phyloP scores from a whole-genome alignment of 2,888 invertebrate species.

The Abrostola tripartita region DNA sequence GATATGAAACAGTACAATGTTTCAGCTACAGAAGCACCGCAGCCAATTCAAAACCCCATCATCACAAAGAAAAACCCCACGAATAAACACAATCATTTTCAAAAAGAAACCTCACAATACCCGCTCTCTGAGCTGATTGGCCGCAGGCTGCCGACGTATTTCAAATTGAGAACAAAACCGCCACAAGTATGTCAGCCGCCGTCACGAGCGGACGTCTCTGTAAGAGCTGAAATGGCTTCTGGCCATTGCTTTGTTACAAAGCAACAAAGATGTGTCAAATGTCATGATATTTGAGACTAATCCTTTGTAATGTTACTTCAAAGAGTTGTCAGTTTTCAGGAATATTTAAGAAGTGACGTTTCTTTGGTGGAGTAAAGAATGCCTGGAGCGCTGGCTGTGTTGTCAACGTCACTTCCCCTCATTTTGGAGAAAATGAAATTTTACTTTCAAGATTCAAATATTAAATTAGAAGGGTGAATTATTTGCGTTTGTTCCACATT shows the following conservation, averaged over 20 bases:
- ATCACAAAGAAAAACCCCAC: neutral
- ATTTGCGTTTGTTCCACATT: no score
- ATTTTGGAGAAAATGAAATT: constrained; percentile 4
- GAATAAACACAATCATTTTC: constrained; percentile 35
- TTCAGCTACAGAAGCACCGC: neutral
- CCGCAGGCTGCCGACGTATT: constrained; percentile 57
- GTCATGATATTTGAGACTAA: constrained; percentile 34
- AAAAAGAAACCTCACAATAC: constrained; percentile 36
- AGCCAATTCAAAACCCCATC: neutral
- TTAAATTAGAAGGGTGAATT: neutral
- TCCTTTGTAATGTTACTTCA: constrained; percentile 49
- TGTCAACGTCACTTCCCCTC: constrained; percentile 6
- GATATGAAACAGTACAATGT: no score
- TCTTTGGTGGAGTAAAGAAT: constrained; percentile 31
- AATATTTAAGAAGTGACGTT: constrained; percentile 52
- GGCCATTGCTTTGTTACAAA: constrained; percentile 53
- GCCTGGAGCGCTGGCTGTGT: constrained; percentile 13
- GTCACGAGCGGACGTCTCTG: constrained; percentile 58
- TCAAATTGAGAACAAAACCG: constrained; percentile 62
- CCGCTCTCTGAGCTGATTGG: constrained; percentile 51
- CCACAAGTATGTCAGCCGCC: constrained; percentile 64
- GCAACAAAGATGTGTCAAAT: constrained; percentile 64
- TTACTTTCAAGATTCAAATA: neutral
- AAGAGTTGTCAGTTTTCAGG: constrained; percentile 48
- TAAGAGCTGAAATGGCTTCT: constrained; percentile 47